Evolutionary conservation across 2,113 vertebrate species (phyloP).

Genomic region (Pandion haliaetus): DNA sequence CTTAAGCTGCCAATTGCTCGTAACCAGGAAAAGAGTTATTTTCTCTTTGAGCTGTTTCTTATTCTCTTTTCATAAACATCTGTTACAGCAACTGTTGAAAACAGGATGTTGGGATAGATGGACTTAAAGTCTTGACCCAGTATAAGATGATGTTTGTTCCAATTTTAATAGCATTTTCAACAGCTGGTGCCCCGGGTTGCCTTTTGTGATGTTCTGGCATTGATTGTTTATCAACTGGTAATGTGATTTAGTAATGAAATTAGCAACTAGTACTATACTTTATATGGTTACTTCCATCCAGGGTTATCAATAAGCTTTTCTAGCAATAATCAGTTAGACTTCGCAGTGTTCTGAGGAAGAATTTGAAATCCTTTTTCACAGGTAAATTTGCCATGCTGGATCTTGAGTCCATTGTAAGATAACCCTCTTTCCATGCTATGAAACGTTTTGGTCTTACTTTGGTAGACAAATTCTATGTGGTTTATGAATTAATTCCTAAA

Average conservation of each 20-base stretch:
- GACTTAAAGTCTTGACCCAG: background rate
- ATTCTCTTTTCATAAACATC: background rate
- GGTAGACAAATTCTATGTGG: background rate
- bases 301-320: background rate
- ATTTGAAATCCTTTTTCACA: background rate
- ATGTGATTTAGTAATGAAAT: background rate
- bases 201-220: background rate
- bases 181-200: background rate
- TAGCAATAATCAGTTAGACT: background rate
- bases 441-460: background rate
- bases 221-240: background rate
- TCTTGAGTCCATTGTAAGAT: background rate
- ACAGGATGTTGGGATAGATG: background rate
- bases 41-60: background rate
- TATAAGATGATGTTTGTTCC: background rate
- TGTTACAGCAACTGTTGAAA: background rate
- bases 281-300: background rate
- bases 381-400: background rate
- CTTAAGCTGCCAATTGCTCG: background rate
- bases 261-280: background rate
- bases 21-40: slow-evolving; percentile 13
- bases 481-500: background rate
- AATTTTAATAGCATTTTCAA: background rate
- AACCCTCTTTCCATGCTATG: background rate
- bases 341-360: background rate